These are phyloP conservation scores for Stegana nigrithorax DNA, from an alignment of 2,888 invertebrate genomes.

Conservation along the genomic window DNA sequence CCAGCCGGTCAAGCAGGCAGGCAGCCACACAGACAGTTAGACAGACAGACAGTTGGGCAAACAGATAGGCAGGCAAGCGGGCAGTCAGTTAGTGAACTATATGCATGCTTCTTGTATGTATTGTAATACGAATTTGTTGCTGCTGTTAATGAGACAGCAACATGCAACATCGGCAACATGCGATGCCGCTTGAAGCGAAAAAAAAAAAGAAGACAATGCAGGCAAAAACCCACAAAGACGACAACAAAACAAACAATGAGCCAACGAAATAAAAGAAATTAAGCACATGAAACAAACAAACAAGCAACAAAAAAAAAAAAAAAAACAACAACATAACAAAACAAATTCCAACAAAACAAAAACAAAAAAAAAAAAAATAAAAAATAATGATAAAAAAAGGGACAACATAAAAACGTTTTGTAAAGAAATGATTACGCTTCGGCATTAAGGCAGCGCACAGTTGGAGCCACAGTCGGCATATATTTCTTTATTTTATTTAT, in stretches of 20 bases:
- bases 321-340: too few relatives aligned
- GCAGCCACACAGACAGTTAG: too few relatives aligned
- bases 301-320: not conserved
- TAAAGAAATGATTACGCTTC: not conserved
- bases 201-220: not conserved
- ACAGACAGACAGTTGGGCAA: too few relatives aligned
- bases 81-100: too few relatives aligned
- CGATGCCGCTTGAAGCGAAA: not conserved
- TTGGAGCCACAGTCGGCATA: not conserved
- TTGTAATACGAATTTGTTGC: not conserved
- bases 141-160: conserved; percentile 14
- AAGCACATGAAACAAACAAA: not conserved
- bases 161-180: conserved; percentile 3
- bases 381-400: not conserved
- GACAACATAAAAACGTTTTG: not conserved
- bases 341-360: not conserved
- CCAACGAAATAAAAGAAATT: not conserved
- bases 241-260: not conserved
- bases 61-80: too few relatives aligned
- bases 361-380: not conserved
- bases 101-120: too few relatives aligned
- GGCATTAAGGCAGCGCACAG: not conserved
- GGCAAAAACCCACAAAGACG: not conserved
- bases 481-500: not conserved
- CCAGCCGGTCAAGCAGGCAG: too few relatives aligned